Evolutionary conservation across 1,140 invertebrate genomes (phyloP).

Genomic region (Pseudomyrmex pallidus): DNA sequence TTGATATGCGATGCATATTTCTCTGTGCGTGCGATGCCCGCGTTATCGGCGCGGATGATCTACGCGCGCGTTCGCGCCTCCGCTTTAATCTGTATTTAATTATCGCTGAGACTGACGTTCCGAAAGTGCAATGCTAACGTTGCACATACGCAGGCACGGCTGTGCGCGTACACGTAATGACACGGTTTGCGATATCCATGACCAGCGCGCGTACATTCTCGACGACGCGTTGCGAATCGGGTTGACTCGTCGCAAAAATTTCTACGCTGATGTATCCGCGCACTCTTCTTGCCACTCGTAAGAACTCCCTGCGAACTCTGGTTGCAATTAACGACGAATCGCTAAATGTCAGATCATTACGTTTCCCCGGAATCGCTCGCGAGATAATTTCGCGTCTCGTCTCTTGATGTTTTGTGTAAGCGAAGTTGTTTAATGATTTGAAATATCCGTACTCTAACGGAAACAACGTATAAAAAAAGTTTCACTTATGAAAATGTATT

Average conservation of each 20-base stretch:
- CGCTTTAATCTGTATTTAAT: constrained; percentile 55
- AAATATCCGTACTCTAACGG: no score
- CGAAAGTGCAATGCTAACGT: not conserved
- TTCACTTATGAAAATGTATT: no score
- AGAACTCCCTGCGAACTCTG: not conserved
- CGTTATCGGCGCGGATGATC: not conserved
- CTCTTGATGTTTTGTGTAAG: no score
- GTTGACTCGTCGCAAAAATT: constrained; percentile 31
- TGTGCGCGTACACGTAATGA: not conserved
- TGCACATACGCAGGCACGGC: not conserved
- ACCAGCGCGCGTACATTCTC: constrained; percentile 39
- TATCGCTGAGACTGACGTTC: constrained; percentile 19
- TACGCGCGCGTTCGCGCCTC: not conserved
- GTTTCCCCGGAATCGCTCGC: no score
- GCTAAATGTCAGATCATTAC: no score
- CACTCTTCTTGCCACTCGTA: constrained; percentile 1
- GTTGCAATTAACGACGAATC: no score
- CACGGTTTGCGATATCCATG: constrained; percentile 3
- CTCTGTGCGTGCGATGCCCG: not conserved
- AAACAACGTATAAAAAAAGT: no score
- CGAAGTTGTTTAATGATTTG: no score
- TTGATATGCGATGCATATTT: not conserved
- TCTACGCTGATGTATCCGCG: no score
- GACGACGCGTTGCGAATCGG: constrained; percentile 49
- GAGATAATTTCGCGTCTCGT: no score